Percentiles rank a stretch among this genome's conserved stretches.
These are phyloP conservation scores for Heteromyza rotundicornis DNA, from an alignment of 2,888 invertebrate genomes.

Conservation along the genomic window DNA sequence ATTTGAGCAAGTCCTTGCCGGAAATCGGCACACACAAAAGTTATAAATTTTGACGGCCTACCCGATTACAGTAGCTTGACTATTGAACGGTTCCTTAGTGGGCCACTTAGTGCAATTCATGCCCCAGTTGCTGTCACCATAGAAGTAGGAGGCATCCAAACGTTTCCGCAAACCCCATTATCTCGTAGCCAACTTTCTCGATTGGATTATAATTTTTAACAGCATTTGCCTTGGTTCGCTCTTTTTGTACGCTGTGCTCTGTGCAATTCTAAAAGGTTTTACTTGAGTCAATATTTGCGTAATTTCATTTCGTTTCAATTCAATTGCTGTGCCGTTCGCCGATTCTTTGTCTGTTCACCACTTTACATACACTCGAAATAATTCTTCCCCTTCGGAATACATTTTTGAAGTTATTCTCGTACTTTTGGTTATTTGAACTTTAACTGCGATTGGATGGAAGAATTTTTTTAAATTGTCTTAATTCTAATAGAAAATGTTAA, in stretches of 20 bases:
- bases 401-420: no score
- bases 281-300: conserved; percentile 28
- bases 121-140: neutral
- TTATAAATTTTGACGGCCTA: no score
- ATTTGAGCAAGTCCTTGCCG: neutral
- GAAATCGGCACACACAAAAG: neutral
- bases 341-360: neutral
- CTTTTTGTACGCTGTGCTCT: neutral
- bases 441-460: no score
- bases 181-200: neutral
- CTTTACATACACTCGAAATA: no score
- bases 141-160: neutral
- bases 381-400: no score
- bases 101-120: neutral
- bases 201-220: neutral
- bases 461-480: no score
- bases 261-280: conserved; percentile 18
- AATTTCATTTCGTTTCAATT: conserved; percentile 25
- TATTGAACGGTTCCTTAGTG: neutral
- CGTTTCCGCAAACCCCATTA: neutral
- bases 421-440: no score
- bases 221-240: neutral
- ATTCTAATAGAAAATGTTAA: no score
- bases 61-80: neutral
- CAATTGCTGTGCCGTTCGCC: conserved; percentile 3